phyloP scores from a whole-genome alignment of 2,888 invertebrate species.

The Andrena praecox region DNA sequence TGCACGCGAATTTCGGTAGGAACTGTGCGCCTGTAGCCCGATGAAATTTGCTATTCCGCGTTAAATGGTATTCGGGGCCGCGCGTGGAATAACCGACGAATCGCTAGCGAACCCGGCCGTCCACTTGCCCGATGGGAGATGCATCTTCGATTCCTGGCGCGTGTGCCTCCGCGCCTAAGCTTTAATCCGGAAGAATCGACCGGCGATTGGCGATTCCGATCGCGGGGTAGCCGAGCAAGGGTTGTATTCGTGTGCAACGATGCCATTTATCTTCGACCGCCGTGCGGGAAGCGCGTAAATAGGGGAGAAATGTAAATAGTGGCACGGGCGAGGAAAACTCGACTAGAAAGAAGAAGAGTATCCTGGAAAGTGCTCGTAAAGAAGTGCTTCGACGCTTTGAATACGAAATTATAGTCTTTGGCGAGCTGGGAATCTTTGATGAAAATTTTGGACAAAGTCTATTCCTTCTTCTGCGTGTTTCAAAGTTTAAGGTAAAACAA shows the following conservation, averaged over 20 bases:
- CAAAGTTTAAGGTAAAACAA: no score
- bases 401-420: no score
- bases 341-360: neutral
- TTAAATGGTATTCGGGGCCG: constrained; percentile 38
- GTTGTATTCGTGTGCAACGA: constrained; percentile 13
- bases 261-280: constrained; percentile 38
- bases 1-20: constrained; percentile 25
- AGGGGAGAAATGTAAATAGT: constrained; percentile 44
- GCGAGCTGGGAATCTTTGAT: no score
- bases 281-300: constrained; percentile 14
- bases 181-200: constrained; percentile 33
- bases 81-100: constrained; percentile 38
- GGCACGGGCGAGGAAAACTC: constrained; percentile 27
- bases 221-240: constrained; percentile 7
- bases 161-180: neutral
- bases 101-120: constrained; percentile 36
- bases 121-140: constrained; percentile 11
- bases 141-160: constrained; percentile 28
- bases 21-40: constrained; percentile 17
- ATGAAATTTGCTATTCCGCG: constrained; percentile 44
- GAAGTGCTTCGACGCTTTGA: no score
- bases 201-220: constrained; percentile 28
- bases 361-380: no score
- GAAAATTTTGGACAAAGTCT: no score
- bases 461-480: no score